phyloP scores from a whole-genome alignment of 2,797 vertebrate genomes.

The Acomys russatus region DNA sequence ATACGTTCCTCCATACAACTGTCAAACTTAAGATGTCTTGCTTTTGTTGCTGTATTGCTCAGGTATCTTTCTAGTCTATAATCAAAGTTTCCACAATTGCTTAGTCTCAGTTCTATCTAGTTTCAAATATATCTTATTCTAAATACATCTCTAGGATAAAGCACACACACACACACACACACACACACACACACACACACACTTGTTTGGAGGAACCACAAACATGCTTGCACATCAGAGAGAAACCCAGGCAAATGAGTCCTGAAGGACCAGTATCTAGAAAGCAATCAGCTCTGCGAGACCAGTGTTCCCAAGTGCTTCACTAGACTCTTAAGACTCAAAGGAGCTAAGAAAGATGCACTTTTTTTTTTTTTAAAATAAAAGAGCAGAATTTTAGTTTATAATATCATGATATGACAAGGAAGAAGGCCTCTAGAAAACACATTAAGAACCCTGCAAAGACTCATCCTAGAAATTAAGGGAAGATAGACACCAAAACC shows the following conservation, averaged over 20 bases:
- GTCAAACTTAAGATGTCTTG: background rate
- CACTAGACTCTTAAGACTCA: background rate
- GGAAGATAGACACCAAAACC: background rate
- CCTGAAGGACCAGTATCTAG: background rate
- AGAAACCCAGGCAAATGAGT: background rate
- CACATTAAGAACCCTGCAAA: background rate
- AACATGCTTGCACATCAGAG: background rate
- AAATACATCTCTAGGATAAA: background rate
- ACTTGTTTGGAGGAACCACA: background rate
- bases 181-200: background rate
- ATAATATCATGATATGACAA: background rate
- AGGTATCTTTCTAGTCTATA: background rate
- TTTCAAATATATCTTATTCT: conserved; percentile 10
- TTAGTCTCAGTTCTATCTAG: background rate
- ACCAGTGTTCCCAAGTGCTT: background rate
- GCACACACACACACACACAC: background rate
- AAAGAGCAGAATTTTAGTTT: background rate
- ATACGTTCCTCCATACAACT: background rate
- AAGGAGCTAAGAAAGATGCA: background rate
- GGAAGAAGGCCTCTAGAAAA: background rate
- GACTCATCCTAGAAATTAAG: background rate
- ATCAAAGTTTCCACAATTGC: background rate
- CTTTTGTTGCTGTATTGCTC: background rate
- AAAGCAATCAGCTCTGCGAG: background rate
- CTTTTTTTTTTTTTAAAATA: background rate